Conservation (phyloP, 2,888 invertebrate genomes). For the Protodeltote pygarga region DNA sequence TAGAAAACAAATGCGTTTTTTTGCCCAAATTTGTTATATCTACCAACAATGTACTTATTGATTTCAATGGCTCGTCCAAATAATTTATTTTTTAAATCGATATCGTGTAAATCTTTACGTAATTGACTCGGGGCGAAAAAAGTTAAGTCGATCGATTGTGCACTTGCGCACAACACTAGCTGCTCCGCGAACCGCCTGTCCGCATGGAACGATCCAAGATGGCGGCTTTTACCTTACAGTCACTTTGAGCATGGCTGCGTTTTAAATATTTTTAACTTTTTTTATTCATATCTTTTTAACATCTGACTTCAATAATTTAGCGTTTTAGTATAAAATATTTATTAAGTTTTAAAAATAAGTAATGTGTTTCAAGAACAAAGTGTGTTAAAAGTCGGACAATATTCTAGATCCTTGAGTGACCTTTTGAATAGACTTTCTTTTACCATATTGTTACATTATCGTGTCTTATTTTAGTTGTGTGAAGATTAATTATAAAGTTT, state of each 20-base stretch:
- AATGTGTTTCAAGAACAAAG: constrained; percentile 73
- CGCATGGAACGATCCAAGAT: constrained; percentile 82
- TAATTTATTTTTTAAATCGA: neutral
- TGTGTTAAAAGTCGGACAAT: constrained; percentile 70
- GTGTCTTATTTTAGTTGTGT: constrained; percentile 58
- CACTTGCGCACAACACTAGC: constrained; percentile 82
- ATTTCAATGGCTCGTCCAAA: too few relatives aligned
- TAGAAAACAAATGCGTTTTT: too few relatives aligned
- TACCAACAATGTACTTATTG: too few relatives aligned
- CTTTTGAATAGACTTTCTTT: constrained; percentile 82
- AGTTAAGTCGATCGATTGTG: constrained; percentile 66
- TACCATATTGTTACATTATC: constrained; percentile 79
- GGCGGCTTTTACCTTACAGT: constrained; percentile 82
- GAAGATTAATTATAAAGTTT: constrained; percentile 58
- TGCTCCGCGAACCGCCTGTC: constrained; percentile 62
- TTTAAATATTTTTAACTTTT: constrained; percentile 71
- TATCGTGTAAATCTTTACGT: constrained; percentile 4
- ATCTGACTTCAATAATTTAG: constrained; percentile 61
- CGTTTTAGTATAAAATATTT: constrained; percentile 67
- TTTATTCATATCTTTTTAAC: constrained; percentile 64
- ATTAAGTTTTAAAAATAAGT: constrained; percentile 70
- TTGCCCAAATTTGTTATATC: too few relatives aligned
- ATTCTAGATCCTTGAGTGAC: constrained; percentile 84
- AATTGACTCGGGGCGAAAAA: neutral
- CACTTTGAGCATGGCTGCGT: constrained; percentile 75